phyloP scores from a whole-genome alignment of 2,797 vertebrate genomes.

The Pseudopleuronectes americanus region DNA sequence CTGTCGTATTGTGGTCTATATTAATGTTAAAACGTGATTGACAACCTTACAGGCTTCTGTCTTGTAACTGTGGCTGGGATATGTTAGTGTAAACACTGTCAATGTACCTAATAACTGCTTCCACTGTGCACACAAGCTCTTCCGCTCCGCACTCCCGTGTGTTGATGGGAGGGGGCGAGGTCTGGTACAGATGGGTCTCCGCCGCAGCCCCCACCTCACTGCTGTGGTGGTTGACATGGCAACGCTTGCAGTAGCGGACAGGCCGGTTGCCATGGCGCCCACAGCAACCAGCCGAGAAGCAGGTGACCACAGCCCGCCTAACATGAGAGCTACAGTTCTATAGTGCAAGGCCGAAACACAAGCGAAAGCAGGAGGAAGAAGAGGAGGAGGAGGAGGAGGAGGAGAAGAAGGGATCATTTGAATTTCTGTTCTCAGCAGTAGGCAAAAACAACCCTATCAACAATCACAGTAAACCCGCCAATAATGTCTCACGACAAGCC shows the following conservation, averaged over 20 bases:
- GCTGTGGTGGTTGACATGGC: constrained; percentile 98
- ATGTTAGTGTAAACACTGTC: constrained; percentile 21
- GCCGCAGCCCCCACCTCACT: constrained; percentile 92
- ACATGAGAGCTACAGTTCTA: constrained; percentile 99
- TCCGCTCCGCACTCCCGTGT: constrained; percentile 97
- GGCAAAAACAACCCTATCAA: constrained; percentile 3
- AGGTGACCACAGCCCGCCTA: constrained; percentile 96
- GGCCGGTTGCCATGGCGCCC: constrained; percentile 97
- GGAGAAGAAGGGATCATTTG: constrained; percentile 20
- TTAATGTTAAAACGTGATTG: constrained; percentile 1
- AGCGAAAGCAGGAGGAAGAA: constrained; percentile 14
- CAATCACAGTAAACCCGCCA: constrained; percentile 30
- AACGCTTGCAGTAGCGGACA: constrained; percentile 97
- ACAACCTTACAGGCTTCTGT: background rate
- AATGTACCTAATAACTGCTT: constrained; percentile 95
- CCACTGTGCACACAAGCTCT: constrained; percentile 97
- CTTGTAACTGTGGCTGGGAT: constrained; percentile 3
- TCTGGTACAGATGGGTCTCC: constrained; percentile 98
- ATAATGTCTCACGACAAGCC: constrained; percentile 26
- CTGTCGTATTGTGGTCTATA: background rate
- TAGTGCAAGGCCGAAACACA: constrained; percentile 34
- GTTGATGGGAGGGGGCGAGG: constrained; percentile 97
- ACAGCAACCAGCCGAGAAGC: constrained; percentile 98
- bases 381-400: constrained; percentile 11
- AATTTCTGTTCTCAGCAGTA: constrained; percentile 38